Conservation (phyloP, 1,140 invertebrate species). For the Pogonognathellus flavescens region DNA sequence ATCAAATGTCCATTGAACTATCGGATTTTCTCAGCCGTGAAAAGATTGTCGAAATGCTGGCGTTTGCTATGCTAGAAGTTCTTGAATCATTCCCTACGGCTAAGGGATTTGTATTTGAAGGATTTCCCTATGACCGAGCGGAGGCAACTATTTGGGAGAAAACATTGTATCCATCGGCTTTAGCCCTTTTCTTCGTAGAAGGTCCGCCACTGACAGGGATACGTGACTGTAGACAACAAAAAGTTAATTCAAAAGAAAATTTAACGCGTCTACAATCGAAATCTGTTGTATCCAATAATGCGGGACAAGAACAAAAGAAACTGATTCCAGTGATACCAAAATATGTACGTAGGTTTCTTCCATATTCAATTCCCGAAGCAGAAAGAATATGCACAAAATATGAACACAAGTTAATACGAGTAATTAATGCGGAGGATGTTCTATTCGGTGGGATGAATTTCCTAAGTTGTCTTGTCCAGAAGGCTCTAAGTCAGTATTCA, state of each 20-base stretch:
- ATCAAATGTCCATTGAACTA: not conserved
- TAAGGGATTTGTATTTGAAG: constrained; percentile 48
- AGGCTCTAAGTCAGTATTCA: constrained; percentile 39
- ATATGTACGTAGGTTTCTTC: constrained; percentile 8
- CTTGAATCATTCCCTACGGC: constrained; percentile 37
- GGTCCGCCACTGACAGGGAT: not conserved
- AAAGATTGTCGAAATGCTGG: constrained; percentile 52
- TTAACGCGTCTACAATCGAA: too few relatives aligned
- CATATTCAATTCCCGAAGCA: constrained; percentile 11
- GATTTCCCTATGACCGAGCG: constrained; percentile 36
- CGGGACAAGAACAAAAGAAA: not conserved
- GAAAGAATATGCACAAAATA: constrained; percentile 50
- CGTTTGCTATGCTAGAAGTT: constrained; percentile 55
- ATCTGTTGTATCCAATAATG: not conserved
- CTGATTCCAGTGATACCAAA: not conserved
- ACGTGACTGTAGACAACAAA: too few relatives aligned
- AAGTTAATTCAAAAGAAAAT: too few relatives aligned
- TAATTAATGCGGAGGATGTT: constrained; percentile 54
- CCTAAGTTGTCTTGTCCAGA: constrained; percentile 33
- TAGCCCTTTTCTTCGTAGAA: constrained; percentile 49
- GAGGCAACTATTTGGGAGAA: constrained; percentile 49
- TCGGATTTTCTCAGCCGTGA: not conserved
- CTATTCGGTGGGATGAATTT: constrained; percentile 45
- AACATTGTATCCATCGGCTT: constrained; percentile 43
- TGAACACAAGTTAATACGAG: constrained; percentile 45